phyloP scores from a whole-genome alignment of 1,140 invertebrate species.

The Bacillus rossius region DNA sequence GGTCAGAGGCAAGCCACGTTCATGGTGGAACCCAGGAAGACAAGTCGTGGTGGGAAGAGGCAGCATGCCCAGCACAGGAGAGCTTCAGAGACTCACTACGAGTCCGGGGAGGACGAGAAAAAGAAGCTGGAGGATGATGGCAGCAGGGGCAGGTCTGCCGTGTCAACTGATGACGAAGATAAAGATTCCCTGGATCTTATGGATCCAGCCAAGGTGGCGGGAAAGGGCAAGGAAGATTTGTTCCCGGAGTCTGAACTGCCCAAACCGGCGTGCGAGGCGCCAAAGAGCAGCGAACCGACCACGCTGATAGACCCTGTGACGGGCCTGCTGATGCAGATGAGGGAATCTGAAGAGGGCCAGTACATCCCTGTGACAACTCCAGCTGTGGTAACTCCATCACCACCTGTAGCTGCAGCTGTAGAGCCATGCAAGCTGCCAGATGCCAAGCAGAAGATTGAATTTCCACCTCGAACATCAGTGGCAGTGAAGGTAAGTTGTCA shows the following conservation, averaged over 20 bases:
- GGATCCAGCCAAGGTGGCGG: neutral
- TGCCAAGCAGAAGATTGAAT: too few species aligned
- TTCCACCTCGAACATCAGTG: too few species aligned
- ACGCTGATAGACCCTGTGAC: conserved; percentile 70
- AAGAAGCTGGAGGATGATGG: conserved; percentile 22
- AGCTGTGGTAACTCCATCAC: neutral
- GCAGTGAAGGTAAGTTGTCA: too few species aligned
- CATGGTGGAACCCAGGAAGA: conserved; percentile 12
- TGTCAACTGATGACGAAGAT: neutral
- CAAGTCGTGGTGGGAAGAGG: conserved; percentile 10
- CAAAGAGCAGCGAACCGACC: conserved; percentile 46
- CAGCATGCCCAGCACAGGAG: neutral
- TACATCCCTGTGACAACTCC: conserved; percentile 54
- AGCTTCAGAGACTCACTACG: conserved; percentile 17
- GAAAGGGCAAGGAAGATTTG: neutral
- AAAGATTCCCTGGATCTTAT: neutral
- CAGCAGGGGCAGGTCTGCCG: too few species aligned
- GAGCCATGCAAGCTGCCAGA: too few species aligned
- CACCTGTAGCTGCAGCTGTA: neutral
- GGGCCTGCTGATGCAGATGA: conserved; percentile 63
- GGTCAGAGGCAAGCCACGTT: neutral
- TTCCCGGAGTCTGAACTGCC: neutral
- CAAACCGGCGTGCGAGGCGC: neutral
- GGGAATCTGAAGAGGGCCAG: conserved; percentile 64
- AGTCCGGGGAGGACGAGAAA: conserved; percentile 17